A percentile compares a stretch with the other conserved stretches of the same genome.
Conservation (phyloP, 2,113 vertebrate species). For the Poeciliopsis prolifica region DNA sequence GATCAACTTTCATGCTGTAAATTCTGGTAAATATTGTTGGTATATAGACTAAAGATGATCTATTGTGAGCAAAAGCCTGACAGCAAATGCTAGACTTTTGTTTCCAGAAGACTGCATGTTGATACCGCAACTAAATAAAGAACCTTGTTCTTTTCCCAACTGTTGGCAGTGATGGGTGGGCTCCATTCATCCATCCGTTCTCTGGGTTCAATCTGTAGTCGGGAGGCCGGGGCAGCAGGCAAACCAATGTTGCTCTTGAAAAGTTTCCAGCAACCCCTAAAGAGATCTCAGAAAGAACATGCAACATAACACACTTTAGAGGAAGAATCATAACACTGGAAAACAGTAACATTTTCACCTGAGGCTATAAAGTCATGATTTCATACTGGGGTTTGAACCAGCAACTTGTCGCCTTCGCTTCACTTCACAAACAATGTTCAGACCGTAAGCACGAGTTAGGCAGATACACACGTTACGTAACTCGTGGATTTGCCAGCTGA, state of each 20-base stretch:
- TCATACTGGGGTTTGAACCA: too few species aligned
- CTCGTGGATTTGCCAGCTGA: slow-evolving; percentile 14
- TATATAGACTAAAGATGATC: background rate
- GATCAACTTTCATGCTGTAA: background rate
- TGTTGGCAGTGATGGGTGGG: background rate
- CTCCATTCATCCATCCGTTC: background rate
- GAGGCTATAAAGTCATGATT: too few species aligned
- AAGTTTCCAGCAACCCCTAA: background rate
- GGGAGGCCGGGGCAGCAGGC: background rate
- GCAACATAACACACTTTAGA: too few species aligned
- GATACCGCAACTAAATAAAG: background rate
- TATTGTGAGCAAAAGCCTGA: too few species aligned
- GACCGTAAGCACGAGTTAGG: background rate
- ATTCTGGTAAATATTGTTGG: background rate
- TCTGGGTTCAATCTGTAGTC: background rate
- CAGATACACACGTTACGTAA: slow-evolving; percentile 39
- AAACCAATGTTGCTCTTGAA: background rate
- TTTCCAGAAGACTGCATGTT: background rate
- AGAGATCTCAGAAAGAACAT: background rate
- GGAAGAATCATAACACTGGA: too few species aligned
- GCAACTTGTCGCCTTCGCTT: background rate
- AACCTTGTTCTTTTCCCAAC: background rate
- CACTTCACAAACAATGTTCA: background rate
- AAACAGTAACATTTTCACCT: too few species aligned
- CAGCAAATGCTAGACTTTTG: background rate